A percentile compares a stretch with the other conserved stretches of the same genome.
Conservation (phyloP, 2,113 vertebrate species). For the Rhombomys opimus region DNA sequence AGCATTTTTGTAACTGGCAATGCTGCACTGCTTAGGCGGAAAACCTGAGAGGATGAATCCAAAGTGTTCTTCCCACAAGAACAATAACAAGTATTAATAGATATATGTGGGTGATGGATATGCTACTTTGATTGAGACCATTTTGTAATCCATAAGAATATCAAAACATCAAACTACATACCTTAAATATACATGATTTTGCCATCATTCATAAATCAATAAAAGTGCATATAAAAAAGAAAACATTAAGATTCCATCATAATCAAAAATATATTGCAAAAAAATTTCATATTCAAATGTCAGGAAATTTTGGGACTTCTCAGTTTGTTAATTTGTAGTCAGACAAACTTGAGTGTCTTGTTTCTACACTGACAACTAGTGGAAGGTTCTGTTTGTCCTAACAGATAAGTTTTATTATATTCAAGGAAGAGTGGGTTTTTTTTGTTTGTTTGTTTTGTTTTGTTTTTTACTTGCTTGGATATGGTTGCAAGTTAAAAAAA, state of each 20-base stretch:
- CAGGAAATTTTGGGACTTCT: not conserved
- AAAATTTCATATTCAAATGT: not conserved
- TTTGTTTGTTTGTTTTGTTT: no score
- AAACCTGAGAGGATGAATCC: not conserved
- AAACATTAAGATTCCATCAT: slow-evolving; percentile 8
- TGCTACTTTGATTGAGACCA: not conserved
- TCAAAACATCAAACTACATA: not conserved
- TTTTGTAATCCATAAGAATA: not conserved
- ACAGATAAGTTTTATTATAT: not conserved
- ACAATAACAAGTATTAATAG: not conserved
- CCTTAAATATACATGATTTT: not conserved
- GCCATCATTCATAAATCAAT: not conserved
- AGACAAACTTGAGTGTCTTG: not conserved
- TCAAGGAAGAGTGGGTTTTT: no score
- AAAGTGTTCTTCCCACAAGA: not conserved
- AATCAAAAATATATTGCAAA: not conserved
- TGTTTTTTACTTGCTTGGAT: not conserved
- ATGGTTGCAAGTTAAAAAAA: not conserved
- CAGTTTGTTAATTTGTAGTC: not conserved
- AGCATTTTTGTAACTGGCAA: not conserved
- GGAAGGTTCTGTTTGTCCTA: not conserved
- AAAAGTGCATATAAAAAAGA: not conserved
- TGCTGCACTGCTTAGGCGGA: not conserved
- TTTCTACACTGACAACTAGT: not conserved
- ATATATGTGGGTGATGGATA: not conserved